These are phyloP conservation scores for Neodiprion lecontei DNA, from an alignment of 1,140 invertebrate species.

Conservation along the genomic window DNA sequence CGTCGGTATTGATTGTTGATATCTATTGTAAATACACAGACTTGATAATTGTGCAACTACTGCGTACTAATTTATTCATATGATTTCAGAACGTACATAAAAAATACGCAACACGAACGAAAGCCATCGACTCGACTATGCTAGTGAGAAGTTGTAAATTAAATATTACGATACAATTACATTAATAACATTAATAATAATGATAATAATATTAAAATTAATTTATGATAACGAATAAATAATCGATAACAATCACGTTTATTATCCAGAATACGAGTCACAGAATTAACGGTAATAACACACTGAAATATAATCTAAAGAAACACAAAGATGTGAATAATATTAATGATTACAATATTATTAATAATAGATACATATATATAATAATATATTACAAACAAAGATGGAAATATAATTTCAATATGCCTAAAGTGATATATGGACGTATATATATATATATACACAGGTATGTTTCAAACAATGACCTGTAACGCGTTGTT, in stretches of 20 bases:
- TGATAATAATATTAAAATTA: background rate
- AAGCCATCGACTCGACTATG: constrained; percentile 49
- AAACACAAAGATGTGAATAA: background rate
- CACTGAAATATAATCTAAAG: background rate
- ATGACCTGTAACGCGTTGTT: too few species aligned
- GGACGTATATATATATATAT: too few species aligned
- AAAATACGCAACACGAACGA: constrained; percentile 44
- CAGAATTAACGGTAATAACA: background rate
- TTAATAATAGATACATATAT: too few species aligned
- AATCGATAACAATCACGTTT: background rate
- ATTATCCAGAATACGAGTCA: background rate
- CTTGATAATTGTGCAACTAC: too few species aligned
- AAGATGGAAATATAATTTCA: too few species aligned
- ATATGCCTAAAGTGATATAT: too few species aligned
- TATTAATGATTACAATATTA: too few species aligned
- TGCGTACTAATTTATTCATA: too few species aligned
- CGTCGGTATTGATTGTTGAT: too few species aligned
- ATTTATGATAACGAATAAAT: background rate
- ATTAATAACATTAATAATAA: background rate
- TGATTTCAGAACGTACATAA: constrained; percentile 48
- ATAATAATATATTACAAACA: too few species aligned
- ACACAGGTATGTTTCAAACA: too few species aligned
- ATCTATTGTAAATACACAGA: too few species aligned
- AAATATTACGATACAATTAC: background rate
- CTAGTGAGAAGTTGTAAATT: constrained; percentile 26